A percentile compares a stretch with the other conserved stretches of the same genome.
phyloP scores from a whole-genome alignment of 2,797 vertebrate species.

The Sebastes baramenuke region DNA sequence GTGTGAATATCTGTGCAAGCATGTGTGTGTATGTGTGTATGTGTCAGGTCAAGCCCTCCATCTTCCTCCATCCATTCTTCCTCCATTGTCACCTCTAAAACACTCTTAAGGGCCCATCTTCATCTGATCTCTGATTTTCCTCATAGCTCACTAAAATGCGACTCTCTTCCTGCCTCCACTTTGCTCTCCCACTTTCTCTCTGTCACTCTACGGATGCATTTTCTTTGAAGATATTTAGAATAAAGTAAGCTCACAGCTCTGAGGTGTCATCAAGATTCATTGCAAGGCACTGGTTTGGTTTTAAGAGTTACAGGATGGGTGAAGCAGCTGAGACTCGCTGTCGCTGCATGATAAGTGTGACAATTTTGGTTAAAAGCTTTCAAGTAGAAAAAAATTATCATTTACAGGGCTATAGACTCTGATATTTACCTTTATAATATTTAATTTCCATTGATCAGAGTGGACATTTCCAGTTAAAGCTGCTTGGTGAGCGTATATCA shows the following conservation, averaged over 20 bases:
- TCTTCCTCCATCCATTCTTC: conserved; percentile 39
- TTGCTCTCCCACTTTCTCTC: conserved; percentile 35
- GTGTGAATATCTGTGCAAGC: not conserved
- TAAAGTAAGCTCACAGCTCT: conserved; percentile 65
- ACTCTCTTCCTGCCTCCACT: conserved; percentile 9
- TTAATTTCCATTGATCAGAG: not conserved
- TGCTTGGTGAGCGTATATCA: not conserved
- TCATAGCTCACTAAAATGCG: conserved; percentile 34
- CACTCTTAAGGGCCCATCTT: conserved; percentile 41
- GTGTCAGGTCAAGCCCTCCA: conserved; percentile 13
- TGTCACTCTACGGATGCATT: conserved; percentile 44
- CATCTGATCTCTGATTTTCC: conserved; percentile 48
- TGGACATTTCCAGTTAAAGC: not conserved
- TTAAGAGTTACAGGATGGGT: conserved; percentile 62
- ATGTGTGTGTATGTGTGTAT: conserved; percentile 6
- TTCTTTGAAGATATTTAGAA: conserved; percentile 71
- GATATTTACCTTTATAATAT: not conserved
- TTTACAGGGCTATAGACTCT: conserved; percentile 37
- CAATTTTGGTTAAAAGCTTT: conserved; percentile 39
- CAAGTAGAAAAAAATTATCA: conserved; percentile 41
- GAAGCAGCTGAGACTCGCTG: conserved; percentile 57
- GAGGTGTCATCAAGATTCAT: conserved; percentile 65
- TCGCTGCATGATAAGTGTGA: conserved; percentile 56
- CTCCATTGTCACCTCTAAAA: conserved; percentile 47
- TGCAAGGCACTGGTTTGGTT: conserved; percentile 65